Base-by-base conservation (phyloP, 64 coral and sea anemone genomes). In the Stylophora pistillata region DNA sequence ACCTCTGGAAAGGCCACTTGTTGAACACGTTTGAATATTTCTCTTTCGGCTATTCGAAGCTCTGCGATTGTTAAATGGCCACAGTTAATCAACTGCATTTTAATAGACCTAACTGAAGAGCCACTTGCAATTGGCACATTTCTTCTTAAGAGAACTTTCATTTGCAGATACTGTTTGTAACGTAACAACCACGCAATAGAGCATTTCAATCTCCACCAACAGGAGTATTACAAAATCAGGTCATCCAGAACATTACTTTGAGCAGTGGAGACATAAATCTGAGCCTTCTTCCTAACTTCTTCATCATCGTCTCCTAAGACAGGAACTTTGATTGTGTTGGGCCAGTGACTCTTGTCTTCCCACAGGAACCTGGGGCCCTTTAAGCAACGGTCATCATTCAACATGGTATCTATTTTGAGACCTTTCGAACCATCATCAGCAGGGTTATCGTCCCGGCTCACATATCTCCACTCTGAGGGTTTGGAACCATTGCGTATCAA, bases 231-330 rank as follows among this genome's bases (percentile, higher is more conserved):
- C 70, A 10, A 53, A 58, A 91, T 63, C 10, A 91, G 18, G 9
- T 54, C n/a, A n/a, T n/a, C n/a, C n/a, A 85, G 15, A 23, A 85
- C 81, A 86, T 86, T 56, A 55, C 30, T 76, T n/a, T 59, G 26
- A 17, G 23, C 17, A 56, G 59, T 16, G 14, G 73, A 70, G n/a
- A 69, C 32, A 68, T 86, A 86, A 71, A 86, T 78, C 57, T 86
- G 89, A 68, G 21, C 76, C 60, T 91, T 60, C 60, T 86, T 86
- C 15, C 89, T 86, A 71, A 91, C 72, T 86, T 91, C 89, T 78
- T 37, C 72, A 70, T 91, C 89, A 33, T 82, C 91, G 77, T 93
- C 86, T 15, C 59, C 53, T 13, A 93, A 14, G 55, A 23, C 23
- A 84, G 91, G 86, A 27, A 88, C 55, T 62, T 73, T 37, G 33